phyloP scores from a whole-genome alignment of 2,888 invertebrate species.

The Platycheirus rosarum region DNA sequence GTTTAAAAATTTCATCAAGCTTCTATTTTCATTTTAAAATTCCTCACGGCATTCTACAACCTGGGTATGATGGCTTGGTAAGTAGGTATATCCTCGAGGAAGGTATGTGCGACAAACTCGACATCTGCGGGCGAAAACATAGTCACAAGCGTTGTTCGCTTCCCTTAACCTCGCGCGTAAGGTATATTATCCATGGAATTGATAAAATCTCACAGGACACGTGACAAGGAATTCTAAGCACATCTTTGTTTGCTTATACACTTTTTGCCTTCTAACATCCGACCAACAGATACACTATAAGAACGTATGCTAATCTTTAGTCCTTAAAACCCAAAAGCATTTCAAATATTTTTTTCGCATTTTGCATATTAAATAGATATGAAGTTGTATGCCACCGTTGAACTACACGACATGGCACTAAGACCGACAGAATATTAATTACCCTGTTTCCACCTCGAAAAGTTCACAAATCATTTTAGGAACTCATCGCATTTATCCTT shows the following conservation, averaged over 20 bases:
- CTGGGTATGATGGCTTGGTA: background rate
- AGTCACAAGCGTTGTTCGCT: conserved; percentile 15
- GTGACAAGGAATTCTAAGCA: conserved; percentile 68
- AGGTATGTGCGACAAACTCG: background rate
- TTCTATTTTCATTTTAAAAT: conserved; percentile 66
- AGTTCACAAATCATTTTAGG: conserved; percentile 70
- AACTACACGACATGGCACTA: background rate
- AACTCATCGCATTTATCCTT: conserved; percentile 66
- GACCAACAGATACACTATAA: conserved; percentile 3
- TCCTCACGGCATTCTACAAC: conserved; percentile 60
- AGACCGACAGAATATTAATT: conserved; percentile 65
- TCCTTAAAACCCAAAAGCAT: conserved; percentile 56
- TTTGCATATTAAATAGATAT: conserved; percentile 51
- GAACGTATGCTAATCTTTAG: conserved; percentile 47
- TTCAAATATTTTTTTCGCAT: conserved; percentile 18
- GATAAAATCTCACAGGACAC: conserved; percentile 71
- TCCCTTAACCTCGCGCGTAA: conserved; percentile 32
- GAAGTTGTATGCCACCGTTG: background rate
- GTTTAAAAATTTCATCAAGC: conserved; percentile 68
- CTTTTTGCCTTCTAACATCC: conserved; percentile 5
- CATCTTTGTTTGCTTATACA: conserved; percentile 37
- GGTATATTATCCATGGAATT: conserved; percentile 55
- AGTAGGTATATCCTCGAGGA: background rate
- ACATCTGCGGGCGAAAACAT: conserved; percentile 9
- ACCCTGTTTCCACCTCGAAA: conserved; percentile 51